Evolutionary conservation across 1,140 invertebrate species (phyloP), one percentile per base, ranked within the genome.

Genomic region (Hydropsyche tenuis): DNA sequence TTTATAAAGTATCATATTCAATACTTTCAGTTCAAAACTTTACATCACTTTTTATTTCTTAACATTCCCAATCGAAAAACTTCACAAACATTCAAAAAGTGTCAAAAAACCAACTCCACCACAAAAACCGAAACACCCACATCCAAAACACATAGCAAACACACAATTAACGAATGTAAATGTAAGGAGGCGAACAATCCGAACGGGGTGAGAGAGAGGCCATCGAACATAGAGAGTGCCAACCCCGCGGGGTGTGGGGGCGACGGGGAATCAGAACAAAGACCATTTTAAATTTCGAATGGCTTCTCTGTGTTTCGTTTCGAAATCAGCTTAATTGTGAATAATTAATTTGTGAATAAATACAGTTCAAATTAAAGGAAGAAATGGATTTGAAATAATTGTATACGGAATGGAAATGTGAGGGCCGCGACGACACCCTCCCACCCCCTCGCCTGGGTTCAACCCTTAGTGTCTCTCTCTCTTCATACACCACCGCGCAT

Each of bases 331-430:
- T 74, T 77, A 77, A 77, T 77, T 77, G 75, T 77, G 75, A 77
- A 77, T 77, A 77, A 77, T 77, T 77, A 77, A 77, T 77, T 77
- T 77, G 75, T 72, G 75, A 77, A 77, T 77, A 77, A 74, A 77
- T 77, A 77, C 75, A 77, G 69, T 77, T 77, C 71, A 73, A 77
- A 71, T 74, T 65, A 71, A 62, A 46, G 45, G 68, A 77, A 77
- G 56, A 60, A 77, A 73, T 77, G 75, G 75, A 76, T 76, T 76
- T 69, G 46, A 64, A 72, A 51, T 51, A 62, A 65, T 46, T 70
- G 68, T 70, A 60, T 51, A 56, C 51, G 16, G 68, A 70, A 45
- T 30, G 48, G 46, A 43, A 69, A 46, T 43, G 63, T 43, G 63
- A 65, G 63, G 43, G 63, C 23, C 23, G 11, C 22, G 56, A 9